These are phyloP conservation scores for Gobius niger DNA, from an alignment of 2,113 vertebrate genomes.

Conservation along the genomic window DNA sequence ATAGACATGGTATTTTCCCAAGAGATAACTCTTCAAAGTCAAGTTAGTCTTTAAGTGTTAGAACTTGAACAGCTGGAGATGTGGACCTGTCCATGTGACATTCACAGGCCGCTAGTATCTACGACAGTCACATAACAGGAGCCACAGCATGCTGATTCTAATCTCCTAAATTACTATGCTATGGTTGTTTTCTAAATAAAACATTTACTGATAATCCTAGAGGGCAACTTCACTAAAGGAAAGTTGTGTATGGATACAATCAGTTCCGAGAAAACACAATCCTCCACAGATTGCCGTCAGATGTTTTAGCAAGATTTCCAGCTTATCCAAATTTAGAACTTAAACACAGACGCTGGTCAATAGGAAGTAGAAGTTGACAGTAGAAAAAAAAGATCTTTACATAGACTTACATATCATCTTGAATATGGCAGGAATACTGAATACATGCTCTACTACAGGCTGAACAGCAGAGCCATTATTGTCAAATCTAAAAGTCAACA, in stretches of 20 bases:
- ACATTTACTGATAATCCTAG: conserved; percentile 18
- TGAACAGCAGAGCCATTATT: not conserved
- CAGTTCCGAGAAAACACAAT: not conserved
- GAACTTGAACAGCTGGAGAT: conserved; percentile 4
- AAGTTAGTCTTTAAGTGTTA: conserved; percentile 12
- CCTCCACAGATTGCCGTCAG: not conserved
- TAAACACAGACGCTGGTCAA: not conserved
- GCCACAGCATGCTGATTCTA: conserved; percentile 39
- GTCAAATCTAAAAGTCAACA: not conserved
- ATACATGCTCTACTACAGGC: not conserved
- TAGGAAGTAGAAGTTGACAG: not conserved
- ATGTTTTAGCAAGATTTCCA: conserved; percentile 3
- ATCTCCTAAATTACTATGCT: conserved; percentile 38
- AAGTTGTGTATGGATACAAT: not conserved
- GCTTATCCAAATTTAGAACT: not conserved
- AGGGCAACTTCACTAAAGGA: conserved; percentile 7
- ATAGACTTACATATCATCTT: not conserved
- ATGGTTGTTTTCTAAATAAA: conserved; percentile 14
- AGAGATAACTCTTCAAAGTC: conserved; percentile 27
- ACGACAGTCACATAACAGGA: conserved; percentile 12
- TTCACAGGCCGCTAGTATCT: conserved; percentile 22
- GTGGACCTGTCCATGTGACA: conserved; percentile 32
- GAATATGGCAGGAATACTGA: not conserved
- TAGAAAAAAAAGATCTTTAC: not conserved
- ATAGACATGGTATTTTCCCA: conserved; percentile 14